Evolutionary conservation across 2,888 invertebrate species (phyloP).

Genomic region (Ischnura elegans): DNA sequence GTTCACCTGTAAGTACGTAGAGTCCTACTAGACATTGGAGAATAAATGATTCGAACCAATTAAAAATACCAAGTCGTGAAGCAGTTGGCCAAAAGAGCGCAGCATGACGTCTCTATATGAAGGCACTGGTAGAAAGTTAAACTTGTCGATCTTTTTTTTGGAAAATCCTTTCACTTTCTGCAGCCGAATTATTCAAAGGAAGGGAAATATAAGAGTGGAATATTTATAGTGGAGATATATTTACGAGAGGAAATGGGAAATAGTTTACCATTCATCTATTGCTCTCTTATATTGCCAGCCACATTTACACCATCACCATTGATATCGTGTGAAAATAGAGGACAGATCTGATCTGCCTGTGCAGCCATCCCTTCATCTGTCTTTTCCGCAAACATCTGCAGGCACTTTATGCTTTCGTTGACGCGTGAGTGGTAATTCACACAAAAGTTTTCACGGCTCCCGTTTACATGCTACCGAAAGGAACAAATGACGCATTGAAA

Average conservation of each 20-base stretch:
- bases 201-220: background rate
- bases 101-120: conserved; percentile 1
- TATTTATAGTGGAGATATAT: background rate
- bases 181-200: background rate
- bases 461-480: too few species aligned
- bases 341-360: background rate
- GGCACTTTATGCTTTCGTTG: background rate
- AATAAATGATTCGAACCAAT: too few species aligned
- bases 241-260: background rate
- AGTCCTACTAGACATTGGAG: too few species aligned
- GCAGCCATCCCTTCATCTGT: background rate
- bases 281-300: background rate
- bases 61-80: too few species aligned
- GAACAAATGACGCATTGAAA: too few species aligned
- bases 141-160: background rate
- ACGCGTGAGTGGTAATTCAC: too few species aligned
- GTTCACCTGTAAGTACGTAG: too few species aligned
- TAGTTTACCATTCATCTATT: background rate
- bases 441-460: too few species aligned
- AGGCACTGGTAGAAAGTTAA: conserved; percentile 38
- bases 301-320: background rate
- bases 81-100: background rate
- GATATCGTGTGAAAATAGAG: background rate
- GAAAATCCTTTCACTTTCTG: background rate
- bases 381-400: background rate